Conservation (phyloP, 2,113 vertebrate genomes). For the Colius striatus region DNA sequence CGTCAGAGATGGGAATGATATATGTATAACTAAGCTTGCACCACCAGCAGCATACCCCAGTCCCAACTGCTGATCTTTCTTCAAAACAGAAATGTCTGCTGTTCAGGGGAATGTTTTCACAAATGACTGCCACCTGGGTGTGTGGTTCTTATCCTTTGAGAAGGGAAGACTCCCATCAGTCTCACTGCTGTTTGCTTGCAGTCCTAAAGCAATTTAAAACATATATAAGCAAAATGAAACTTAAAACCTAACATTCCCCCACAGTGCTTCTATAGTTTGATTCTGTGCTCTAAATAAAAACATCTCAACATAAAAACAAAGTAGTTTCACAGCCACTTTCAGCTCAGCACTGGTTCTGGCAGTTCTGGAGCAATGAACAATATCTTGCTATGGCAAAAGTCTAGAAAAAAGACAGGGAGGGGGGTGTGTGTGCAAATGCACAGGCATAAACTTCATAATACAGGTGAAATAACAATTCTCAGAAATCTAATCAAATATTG, state of each 20-base stretch:
- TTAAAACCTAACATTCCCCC: background rate
- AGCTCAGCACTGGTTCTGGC: background rate
- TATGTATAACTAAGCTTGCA: background rate
- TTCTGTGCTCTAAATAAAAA: background rate
- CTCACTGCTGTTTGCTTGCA: background rate
- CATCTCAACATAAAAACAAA: background rate
- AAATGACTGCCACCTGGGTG: background rate
- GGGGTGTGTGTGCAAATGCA: background rate
- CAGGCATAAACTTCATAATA: background rate
- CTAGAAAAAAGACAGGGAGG: background rate
- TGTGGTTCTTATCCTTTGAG: background rate
- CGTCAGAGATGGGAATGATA: background rate
- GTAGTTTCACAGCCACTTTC: background rate
- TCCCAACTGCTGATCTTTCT: background rate
- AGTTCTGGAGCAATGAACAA: background rate
- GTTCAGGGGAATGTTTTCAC: background rate
- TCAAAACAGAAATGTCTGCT: background rate
- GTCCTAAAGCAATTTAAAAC: background rate
- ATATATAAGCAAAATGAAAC: background rate
- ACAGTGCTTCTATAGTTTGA: background rate
- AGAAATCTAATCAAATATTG: background rate
- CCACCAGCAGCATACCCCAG: background rate
- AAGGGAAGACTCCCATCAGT: background rate
- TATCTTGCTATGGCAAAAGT: background rate
- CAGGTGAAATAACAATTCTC: background rate